These are phyloP conservation scores for Falco peregrinus DNA, from an alignment of 2,797 vertebrate genomes.

Conservation along the genomic window DNA sequence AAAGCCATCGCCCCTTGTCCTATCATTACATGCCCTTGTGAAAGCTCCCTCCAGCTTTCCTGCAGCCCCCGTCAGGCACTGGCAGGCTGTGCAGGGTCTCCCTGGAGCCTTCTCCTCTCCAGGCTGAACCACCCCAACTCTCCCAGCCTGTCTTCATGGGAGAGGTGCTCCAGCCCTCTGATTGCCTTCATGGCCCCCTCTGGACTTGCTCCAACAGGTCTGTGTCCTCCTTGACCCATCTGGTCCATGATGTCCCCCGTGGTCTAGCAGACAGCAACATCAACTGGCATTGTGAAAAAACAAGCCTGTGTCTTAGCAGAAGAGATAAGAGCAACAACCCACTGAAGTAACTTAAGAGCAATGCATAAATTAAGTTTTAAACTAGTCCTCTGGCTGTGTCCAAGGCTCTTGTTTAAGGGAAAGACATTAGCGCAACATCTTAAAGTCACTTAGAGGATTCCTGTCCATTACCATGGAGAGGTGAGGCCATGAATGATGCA, in stretches of 20 bases:
- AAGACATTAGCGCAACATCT: neutral
- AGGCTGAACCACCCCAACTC: too few species aligned
- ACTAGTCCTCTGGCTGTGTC: neutral
- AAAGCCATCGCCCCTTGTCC: too few species aligned
- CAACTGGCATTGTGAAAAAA: neutral
- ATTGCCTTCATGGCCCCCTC: too few species aligned
- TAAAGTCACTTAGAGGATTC: neutral
- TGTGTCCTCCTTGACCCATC: too few species aligned
- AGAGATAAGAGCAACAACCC: accelerated
- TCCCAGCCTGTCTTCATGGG: too few species aligned
- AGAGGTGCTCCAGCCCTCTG: too few species aligned
- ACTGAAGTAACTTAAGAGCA: neutral
- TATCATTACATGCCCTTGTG: too few species aligned
- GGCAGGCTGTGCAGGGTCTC: too few species aligned
- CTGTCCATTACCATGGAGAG: neutral
- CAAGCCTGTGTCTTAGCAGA: neutral
- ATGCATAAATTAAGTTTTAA: neutral
- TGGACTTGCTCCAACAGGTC: too few species aligned
- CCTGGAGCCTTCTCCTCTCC: too few species aligned
- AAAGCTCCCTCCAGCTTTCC: too few species aligned
- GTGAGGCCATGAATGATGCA: neutral
- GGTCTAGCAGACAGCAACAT: neutral
- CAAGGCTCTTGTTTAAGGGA: neutral
- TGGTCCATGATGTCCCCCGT: neutral
- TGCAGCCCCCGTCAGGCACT: too few species aligned